A percentile compares a stretch with the other conserved stretches of the same genome.
phyloP scores from a whole-genome alignment of 2,888 invertebrate species.

The Diarsia dahlii region DNA sequence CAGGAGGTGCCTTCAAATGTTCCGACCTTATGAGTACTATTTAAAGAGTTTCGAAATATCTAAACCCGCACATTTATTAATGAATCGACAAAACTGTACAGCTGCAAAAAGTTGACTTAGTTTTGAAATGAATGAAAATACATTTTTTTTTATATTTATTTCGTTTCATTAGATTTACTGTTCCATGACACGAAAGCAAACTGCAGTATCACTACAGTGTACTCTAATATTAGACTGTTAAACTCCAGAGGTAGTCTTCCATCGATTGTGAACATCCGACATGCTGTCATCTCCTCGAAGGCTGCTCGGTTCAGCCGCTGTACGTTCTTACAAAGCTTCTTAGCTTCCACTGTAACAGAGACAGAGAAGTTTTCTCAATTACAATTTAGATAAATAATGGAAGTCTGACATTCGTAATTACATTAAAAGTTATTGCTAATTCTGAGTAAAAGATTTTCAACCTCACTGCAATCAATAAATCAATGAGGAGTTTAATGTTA shows the following conservation, averaged over 20 bases:
- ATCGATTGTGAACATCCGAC: conserved; percentile 20
- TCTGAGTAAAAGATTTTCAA: not conserved
- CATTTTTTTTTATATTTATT: no score
- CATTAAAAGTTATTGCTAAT: no score
- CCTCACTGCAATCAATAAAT: no score
- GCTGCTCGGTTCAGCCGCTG: conserved; percentile 36
- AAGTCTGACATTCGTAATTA: not conserved
- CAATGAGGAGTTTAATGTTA: no score
- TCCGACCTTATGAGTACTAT: not conserved
- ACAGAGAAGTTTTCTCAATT: not conserved
- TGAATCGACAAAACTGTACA: no score
- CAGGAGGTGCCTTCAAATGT: not conserved
- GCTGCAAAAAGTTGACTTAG: no score
- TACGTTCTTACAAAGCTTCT: conserved; percentile 45
- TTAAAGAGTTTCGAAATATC: no score
- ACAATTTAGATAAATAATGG: not conserved
- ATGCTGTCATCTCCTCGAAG: conserved; percentile 40
- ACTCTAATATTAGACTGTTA: conserved; percentile 25
- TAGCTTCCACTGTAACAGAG: conserved; percentile 29
- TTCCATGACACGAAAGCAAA: conserved; percentile 10
- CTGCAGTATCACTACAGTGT: conserved; percentile 30
- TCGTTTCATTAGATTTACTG: not conserved
- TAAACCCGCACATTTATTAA: no score
- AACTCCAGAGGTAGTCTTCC: conserved; percentile 23
- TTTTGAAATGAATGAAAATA: no score